phyloP scores from a whole-genome alignment of 2,888 invertebrate species.

The Digitonthophagus gazella region DNA sequence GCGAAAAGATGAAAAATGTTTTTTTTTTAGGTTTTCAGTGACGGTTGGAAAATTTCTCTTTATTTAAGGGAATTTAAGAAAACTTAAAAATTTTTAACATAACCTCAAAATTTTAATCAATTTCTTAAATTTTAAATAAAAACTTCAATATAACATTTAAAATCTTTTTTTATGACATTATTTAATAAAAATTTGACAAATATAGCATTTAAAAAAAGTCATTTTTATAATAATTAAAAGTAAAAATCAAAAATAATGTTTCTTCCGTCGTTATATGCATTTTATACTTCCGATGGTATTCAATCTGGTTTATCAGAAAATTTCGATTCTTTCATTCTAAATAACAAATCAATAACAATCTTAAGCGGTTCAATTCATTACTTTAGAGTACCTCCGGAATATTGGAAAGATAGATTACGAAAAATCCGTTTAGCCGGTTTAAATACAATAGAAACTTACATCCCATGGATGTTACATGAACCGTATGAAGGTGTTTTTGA shows the following conservation, averaged over 20 bases:
- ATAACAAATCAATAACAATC: constrained; percentile 1
- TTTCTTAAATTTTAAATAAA: no score
- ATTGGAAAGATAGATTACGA: constrained; percentile 75
- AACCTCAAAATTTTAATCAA: no score
- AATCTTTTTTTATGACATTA: no score
- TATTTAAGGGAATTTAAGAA: no score
- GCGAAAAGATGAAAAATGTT: no score
- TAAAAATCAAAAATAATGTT: not conserved
- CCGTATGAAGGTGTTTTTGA: constrained; percentile 58
- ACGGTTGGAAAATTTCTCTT: no score
- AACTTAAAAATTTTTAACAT: no score
- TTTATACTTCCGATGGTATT: not conserved
- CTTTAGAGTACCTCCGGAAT: constrained; percentile 73
- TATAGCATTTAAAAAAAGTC: no score
- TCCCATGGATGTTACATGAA: constrained; percentile 89
- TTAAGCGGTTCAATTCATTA: constrained; percentile 74
- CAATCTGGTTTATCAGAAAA: not conserved
- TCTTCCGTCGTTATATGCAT: constrained; percentile 6
- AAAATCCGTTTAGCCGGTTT: constrained; percentile 81
- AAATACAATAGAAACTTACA: constrained; percentile 80
- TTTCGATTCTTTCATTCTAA: not conserved
- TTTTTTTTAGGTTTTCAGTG: no score
- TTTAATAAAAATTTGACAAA: no score
- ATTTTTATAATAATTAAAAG: no score
- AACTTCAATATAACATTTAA: no score